Evolutionary conservation across 2,797 vertebrate genomes (phyloP), one percentile per base, ranked within the genome.

Genomic region (Falco biarmicus): DNA sequence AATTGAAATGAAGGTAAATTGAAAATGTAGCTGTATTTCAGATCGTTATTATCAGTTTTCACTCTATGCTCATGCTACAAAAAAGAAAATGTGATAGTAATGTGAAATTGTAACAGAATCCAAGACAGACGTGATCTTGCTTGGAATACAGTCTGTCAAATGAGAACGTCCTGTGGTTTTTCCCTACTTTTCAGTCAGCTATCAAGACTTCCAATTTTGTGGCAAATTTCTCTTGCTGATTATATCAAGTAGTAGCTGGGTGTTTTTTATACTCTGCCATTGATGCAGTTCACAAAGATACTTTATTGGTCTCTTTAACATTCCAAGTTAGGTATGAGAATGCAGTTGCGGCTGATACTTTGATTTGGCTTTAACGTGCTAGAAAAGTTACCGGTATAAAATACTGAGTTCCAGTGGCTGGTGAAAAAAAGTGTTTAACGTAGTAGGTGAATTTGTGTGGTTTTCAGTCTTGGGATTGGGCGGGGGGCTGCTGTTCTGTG

Each of bases 1-100:
- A 97, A 96, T 97, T 92, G 97, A 97, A 84, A 95, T 97, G 73
- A 98, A 98, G 98, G 98, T 98, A 98, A 98, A 96, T 89, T 68
- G 81, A 60, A 91, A 76, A 39, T 10, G 11, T 63, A 8, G 63
- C 70, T 94, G 4, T 76, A 7, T 76, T 93, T 56, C 21, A 39
- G 37, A 25, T 80, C 48, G 18, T 63, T 78, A 2, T 8, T 65
- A 7, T 16, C 15, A 39, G 3, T 69, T 29, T 53, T 85, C 39
- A 4, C 10, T 83, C 22, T 45, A 3, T 57, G 64, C 2, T 79
- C 7, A 13, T 59, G 10, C 8, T 39, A 14, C 13, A 56, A 50
- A 57, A 81, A 54, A 32, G 13, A n/a, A 74, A 88, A 54, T 8
- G 2, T 60, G 78, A 31, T 29, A 6, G 0, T 48, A 28, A 51